phyloP scores from a whole-genome alignment of 2,797 vertebrate genomes.

The Gymnothorax javanicus region DNA sequence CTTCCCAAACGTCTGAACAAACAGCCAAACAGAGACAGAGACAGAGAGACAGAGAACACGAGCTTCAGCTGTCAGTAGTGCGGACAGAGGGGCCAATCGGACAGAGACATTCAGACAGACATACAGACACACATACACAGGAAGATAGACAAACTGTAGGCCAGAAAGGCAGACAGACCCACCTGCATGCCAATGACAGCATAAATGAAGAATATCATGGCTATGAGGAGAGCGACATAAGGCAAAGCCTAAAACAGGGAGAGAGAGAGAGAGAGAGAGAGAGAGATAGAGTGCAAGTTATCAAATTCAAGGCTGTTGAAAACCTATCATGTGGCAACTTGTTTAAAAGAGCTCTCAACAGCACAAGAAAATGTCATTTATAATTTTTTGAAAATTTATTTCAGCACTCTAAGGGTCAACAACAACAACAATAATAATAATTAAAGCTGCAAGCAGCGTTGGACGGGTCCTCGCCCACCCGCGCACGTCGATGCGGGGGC shows the following conservation, averaged over 20 bases:
- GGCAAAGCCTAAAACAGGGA: constrained; percentile 84
- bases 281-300: too few species aligned
- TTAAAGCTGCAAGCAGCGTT: too few species aligned
- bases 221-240: constrained; percentile 94
- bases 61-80: background rate
- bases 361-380: too few species aligned
- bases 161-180: constrained; percentile 34
- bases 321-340: too few species aligned
- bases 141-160: background rate
- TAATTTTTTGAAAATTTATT: too few species aligned
- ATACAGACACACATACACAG: background rate
- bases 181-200: constrained; percentile 99
- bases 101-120: background rate
- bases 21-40: background rate
- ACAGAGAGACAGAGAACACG: constrained; percentile 24
- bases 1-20: constrained; percentile 91
- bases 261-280: too few species aligned
- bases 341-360: too few species aligned
- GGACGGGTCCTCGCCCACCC: too few species aligned
- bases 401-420: too few species aligned
- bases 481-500: too few species aligned
- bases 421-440: too few species aligned
- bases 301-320: too few species aligned
- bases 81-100: background rate
- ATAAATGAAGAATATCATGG: constrained; percentile 98